Evolutionary conservation across 2,113 vertebrate species (phyloP).

Genomic region (Scophthalmus maximus): DNA sequence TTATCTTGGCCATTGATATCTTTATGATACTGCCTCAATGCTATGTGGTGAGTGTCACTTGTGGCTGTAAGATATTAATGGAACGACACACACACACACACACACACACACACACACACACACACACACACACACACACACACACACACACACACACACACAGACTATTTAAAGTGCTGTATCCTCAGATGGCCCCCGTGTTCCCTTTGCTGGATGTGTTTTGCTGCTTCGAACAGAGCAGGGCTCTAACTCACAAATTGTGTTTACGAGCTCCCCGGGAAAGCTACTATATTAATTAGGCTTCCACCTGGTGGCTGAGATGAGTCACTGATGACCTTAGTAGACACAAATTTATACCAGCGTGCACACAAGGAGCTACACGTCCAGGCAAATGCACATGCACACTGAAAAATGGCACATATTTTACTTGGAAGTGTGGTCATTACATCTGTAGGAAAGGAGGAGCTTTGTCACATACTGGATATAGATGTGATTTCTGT

Average conservation of each 20-base stretch:
- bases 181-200: conserved; percentile 53
- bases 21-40: too few relatives aligned
- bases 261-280: conserved; percentile 56
- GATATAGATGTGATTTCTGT: conserved; percentile 41
- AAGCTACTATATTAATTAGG: conserved; percentile 72
- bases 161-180: conserved; percentile 37
- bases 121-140: conserved; percentile 5
- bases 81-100: not conserved
- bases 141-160: conserved; percentile 4
- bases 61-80: conserved; percentile 18
- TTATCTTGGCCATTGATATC: not conserved
- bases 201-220: conserved; percentile 25
- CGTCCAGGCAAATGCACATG: conserved; percentile 2
- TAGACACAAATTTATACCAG: conserved; percentile 18
- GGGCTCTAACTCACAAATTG: conserved; percentile 43
- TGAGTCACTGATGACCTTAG: conserved; percentile 70
- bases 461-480: conserved; percentile 26
- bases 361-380: not conserved
- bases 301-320: conserved; percentile 72
- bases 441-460: conserved; percentile 41
- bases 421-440: conserved; percentile 6
- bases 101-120: conserved; percentile 3
- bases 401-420: conserved; percentile 8
- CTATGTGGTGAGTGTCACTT: conserved; percentile 1
- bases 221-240: conserved; percentile 18